Evolutionary conservation across 2,888 invertebrate species (phyloP), one percentile per base, ranked within the genome.

Genomic region (Harpalus rubripes): DNA sequence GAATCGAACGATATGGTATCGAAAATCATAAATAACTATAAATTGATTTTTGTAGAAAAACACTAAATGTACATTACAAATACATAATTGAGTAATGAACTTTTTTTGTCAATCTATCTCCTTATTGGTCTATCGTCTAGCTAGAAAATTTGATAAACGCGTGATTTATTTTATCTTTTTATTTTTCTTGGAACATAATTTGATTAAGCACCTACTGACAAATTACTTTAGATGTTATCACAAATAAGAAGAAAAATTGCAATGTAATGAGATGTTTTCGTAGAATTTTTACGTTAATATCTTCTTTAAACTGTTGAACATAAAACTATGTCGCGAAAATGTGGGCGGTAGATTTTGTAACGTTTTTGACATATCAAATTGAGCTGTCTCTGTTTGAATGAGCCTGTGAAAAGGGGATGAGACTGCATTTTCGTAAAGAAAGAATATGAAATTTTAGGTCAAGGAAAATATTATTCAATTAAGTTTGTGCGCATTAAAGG

Each of bases 391-490:
- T 3, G 32, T 52, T 12, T 44, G 68, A 15, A 12, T 18, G 72
- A 44, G 18, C 18, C 18, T 16, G 15, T 7, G 44, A 18, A 12
- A 74, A 39, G 68, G n/a, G 32, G 41, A 41, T 18, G 44, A 74
- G 41, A 16, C 41, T 44, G 32, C 12, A 44, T 16, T 74, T 22
- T 44, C n/a, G 0, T 5, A 12, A 18, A 12, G 7, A 41, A 68
- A 68, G n/a, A 68, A 39, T 32, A 39, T 74, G 22, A 18, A 74
- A 44, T 44, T 72, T 74, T 74, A 18, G 72, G 44, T 74, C 72
- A 74, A 74, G 72, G 72, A 74, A 74, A 39, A 68, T 68, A 39
- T 15, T 39, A 68, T 44, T 16, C 16, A 44, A 44, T 74, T 52
- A 22, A 8, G 18, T 52, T 12, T 52, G 32, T 32, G 32, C 32